Evolutionary conservation across 1,140 invertebrate species (phyloP).

Genomic region (Drosophila saltans): DNA sequence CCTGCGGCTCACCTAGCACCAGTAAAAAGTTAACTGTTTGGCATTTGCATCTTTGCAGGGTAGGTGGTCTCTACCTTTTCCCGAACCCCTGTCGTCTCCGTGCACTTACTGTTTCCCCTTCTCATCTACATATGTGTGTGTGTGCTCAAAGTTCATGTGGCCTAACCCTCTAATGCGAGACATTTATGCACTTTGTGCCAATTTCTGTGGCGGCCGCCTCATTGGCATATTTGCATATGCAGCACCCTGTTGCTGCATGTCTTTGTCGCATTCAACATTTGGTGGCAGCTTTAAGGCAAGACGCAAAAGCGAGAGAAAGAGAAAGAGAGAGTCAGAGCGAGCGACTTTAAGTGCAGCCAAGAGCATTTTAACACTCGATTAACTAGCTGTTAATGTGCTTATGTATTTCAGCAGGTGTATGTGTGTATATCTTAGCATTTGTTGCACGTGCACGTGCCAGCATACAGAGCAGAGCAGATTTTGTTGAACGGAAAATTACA

Average conservation of each 20-base stretch:
- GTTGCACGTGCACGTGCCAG: conserved; percentile 20
- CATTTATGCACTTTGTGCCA: conserved; percentile 49
- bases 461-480: conserved; percentile 25
- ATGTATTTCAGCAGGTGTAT: background rate
- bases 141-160: conserved; percentile 44
- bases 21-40: conserved; percentile 50
- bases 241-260: conserved; percentile 7
- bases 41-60: conserved; percentile 40
- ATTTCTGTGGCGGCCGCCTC: conserved; percentile 21
- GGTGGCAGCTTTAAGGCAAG: conserved; percentile 4
- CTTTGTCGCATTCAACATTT: background rate
- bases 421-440: background rate
- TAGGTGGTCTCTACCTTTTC: background rate
- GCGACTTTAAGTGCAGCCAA: conserved; percentile 45
- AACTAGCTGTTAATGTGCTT: conserved; percentile 46
- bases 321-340: background rate
- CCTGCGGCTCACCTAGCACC: conserved; percentile 53
- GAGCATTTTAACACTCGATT: conserved; percentile 77
- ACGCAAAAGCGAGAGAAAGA: background rate
- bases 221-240: conserved; percentile 41
- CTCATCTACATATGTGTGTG: background rate
- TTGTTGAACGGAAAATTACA: conserved; percentile 57
- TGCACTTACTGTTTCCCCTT: background rate
- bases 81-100: background rate
- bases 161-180: conserved; percentile 47